Base-by-base conservation (phyloP, 2,113 vertebrate genomes). In the Oceanodroma tethys region DNA sequence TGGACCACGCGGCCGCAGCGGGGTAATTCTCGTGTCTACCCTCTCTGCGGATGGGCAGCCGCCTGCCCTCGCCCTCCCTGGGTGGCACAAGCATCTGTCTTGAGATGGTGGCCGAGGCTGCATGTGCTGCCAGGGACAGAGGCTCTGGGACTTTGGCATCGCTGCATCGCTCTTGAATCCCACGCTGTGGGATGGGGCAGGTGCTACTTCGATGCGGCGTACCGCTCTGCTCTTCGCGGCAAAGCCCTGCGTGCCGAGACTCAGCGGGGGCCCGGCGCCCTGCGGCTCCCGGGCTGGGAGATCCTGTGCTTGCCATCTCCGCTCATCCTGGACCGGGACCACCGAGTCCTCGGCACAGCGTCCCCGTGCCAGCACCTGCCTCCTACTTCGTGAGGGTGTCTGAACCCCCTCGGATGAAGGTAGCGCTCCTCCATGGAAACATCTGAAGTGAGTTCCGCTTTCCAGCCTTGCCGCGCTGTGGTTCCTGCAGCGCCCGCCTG, bases 151-250 rank as follows among this genome's bases (percentile, higher is more conserved):
- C 14, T 23, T 10, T 22, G 42, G 14, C 68, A 17, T 26, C 4
- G 0, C 70, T 7, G 8, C 8, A 0, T 29, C 2, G 6, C n/a
- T 59, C 8, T 43, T 5, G 43, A 62, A 73, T 53, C 2, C 1
- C 15, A 1, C 1, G 2, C 63, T 26, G 67, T 16, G 72, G 63
- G 26, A 12, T 12, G 26, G 80, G 22, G 30, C 15, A 12, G 25
- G n/a, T 4, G 40, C 29, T 11, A 0, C 36, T 36, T 45, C 0
- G 0, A 0, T 6, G 53, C 7, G 4, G 32, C 2, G 0, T 17
- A 8, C n/a, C 3, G 15, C 70, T 52, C 74, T 1, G 2, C 25
- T 74, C 36, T 55, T 50, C 0, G 1, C 8, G 3, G 15, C 23
- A 30, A 53, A 59, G 21, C 29, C 36, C 36, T 29, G 20, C 0